Percentiles rank a stretch among this genome's conserved stretches.
phyloP scores from a whole-genome alignment of 2,888 invertebrate genomes.

The Nomada flava region DNA sequence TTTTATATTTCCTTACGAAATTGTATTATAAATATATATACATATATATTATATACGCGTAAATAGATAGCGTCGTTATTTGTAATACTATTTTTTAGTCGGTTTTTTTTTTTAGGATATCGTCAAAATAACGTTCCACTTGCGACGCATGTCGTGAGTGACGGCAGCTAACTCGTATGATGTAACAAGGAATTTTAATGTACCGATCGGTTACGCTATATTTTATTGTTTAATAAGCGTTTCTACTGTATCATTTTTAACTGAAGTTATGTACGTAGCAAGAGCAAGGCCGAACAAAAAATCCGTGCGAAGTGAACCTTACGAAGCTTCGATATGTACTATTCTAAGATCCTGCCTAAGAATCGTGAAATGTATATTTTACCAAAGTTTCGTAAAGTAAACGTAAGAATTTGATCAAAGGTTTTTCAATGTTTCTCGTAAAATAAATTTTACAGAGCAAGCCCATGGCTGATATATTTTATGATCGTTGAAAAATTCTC shows the following conservation, averaged over 20 bases:
- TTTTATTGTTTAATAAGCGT: constrained; percentile 65
- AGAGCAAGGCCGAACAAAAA: constrained; percentile 45
- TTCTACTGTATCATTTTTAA: constrained; percentile 52
- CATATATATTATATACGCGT: constrained; percentile 47
- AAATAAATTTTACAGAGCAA: constrained; percentile 73
- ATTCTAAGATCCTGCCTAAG: constrained; percentile 59
- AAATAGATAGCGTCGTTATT: constrained; percentile 71
- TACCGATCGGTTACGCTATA: constrained; percentile 54
- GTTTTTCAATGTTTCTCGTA: constrained; percentile 66
- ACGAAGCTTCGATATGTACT: constrained; percentile 59
- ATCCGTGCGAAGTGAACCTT: constrained; percentile 33
- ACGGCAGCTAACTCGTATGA: constrained; percentile 71
- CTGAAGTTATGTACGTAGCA: constrained; percentile 24
- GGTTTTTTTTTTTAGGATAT: constrained; percentile 63
- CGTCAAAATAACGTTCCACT: constrained; percentile 45
- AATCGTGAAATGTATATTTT: constrained; percentile 74
- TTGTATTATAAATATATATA: constrained; percentile 73
- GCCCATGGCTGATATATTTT: constrained; percentile 9
- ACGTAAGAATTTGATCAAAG: constrained; percentile 70
- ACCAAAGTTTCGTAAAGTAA: constrained; percentile 78
- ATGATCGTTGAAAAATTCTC: not conserved
- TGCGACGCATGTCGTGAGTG: constrained; percentile 48
- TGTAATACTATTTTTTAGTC: constrained; percentile 72
- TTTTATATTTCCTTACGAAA: constrained; percentile 75
- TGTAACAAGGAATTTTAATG: constrained; percentile 48